These are phyloP conservation scores for Amniataba percoides DNA, from an alignment of 2,797 vertebrate species.

Conservation along the genomic window DNA sequence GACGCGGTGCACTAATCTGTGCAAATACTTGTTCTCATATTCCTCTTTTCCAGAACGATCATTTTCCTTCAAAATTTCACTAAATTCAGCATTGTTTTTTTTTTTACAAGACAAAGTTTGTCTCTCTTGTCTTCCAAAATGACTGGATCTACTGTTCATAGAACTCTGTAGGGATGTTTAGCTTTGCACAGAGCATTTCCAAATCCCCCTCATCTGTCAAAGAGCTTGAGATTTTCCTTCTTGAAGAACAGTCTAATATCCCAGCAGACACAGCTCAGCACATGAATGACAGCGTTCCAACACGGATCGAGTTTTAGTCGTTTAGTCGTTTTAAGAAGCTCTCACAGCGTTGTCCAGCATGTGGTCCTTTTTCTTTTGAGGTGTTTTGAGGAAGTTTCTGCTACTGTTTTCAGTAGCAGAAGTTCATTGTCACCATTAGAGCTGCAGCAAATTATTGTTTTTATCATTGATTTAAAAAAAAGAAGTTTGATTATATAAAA, in stretches of 20 bases:
- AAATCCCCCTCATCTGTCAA: constrained; percentile 43
- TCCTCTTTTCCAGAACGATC: constrained; percentile 31
- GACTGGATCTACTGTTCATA: constrained; percentile 16
- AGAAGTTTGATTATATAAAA: not conserved
- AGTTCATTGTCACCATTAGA: not conserved
- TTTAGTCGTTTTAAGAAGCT: not conserved
- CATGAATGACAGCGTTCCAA: not conserved
- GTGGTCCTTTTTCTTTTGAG: not conserved
- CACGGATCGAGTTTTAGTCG: not conserved
- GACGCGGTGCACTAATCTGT: not conserved
- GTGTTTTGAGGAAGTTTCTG: not conserved
- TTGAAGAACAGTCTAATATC: constrained; percentile 18
- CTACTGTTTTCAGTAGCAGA: not conserved
- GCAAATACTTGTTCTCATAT: constrained; percentile 21
- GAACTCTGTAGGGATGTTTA: constrained; percentile 34
- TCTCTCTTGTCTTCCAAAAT: constrained; percentile 28
- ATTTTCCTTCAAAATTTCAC: constrained; percentile 19
- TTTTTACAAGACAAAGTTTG: constrained; percentile 19
- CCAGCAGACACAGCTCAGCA: constrained; percentile 14
- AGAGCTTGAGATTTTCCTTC: constrained; percentile 28
- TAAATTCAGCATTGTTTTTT: not conserved
- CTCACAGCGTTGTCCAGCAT: not conserved
- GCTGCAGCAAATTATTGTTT: not conserved
- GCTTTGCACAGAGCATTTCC: constrained; percentile 23
- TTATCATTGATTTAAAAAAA: not conserved